phyloP scores from a whole-genome alignment of 2,113 vertebrate genomes.

The Corydoras maculifer region DNA sequence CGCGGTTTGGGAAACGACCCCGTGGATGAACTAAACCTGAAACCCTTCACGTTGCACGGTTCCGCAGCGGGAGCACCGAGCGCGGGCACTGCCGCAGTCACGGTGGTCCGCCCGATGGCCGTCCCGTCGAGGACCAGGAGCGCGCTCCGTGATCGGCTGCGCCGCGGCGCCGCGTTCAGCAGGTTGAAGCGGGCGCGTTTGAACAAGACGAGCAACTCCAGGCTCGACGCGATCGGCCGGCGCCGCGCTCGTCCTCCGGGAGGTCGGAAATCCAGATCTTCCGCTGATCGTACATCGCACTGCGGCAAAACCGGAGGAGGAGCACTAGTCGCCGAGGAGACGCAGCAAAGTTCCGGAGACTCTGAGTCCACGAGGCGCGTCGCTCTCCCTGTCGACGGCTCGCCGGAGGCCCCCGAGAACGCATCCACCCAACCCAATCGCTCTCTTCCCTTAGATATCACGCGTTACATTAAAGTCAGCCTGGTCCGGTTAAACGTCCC shows the following conservation, averaged over 20 bases:
- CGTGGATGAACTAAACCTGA: slow-evolving; percentile 41
- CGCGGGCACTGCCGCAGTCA: slow-evolving; percentile 23
- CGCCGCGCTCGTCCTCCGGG: neutral
- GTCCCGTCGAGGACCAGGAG: slow-evolving; percentile 53
- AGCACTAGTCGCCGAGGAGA: slow-evolving; percentile 12
- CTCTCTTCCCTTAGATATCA: slow-evolving; percentile 52
- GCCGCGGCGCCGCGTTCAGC: neutral
- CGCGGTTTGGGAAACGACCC: neutral
- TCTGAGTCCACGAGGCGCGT: slow-evolving; percentile 19
- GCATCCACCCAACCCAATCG: slow-evolving; percentile 27
- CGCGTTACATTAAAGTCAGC: slow-evolving; percentile 63
- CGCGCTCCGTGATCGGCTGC: slow-evolving; percentile 16
- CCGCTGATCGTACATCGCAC: neutral
- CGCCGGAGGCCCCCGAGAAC: slow-evolving; percentile 19
- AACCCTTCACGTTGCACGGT: slow-evolving; percentile 47
- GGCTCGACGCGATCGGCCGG: neutral
- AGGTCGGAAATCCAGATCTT: neutral
- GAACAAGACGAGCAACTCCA: slow-evolving; percentile 10
- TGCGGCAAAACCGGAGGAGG: neutral
- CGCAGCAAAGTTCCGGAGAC: slow-evolving; percentile 20
- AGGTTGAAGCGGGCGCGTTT: slow-evolving; percentile 13
- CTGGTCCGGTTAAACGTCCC: slow-evolving; percentile 58
- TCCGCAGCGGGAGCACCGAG: slow-evolving; percentile 16
- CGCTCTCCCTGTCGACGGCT: slow-evolving; percentile 10
- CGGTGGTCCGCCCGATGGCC: slow-evolving; percentile 34